A percentile compares a stretch with the other conserved stretches of the same genome.
Evolutionary conservation across 2,888 invertebrate species (phyloP).

Genomic region (Ecliptopera silaceata): DNA sequence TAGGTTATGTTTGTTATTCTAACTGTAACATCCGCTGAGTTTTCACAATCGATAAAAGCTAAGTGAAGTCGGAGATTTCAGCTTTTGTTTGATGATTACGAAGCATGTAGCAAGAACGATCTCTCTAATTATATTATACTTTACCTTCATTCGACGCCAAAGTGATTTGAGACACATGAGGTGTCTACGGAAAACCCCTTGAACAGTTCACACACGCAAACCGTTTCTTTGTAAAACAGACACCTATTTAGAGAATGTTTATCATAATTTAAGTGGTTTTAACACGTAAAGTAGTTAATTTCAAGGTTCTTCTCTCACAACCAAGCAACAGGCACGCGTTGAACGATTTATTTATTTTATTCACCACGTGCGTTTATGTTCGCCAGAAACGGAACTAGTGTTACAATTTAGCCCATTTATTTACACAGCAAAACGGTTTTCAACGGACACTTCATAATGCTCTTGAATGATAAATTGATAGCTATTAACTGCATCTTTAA

Average conservation of each 20-base stretch:
- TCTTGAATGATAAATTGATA: constrained; percentile 25
- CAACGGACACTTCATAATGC: constrained; percentile 34
- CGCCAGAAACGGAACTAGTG: constrained; percentile 52
- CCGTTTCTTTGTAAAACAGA: constrained; percentile 38
- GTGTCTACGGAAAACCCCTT: constrained; percentile 24
- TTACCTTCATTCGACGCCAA: constrained; percentile 23
- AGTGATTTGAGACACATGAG: constrained; percentile 17
- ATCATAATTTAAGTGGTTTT: constrained; percentile 55
- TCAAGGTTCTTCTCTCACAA: constrained; percentile 52
- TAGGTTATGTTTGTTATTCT: constrained; percentile 34
- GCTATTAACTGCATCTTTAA: neutral
- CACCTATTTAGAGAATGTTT: constrained; percentile 49
- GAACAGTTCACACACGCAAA: constrained; percentile 21
- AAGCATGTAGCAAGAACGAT: neutral
- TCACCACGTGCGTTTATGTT: constrained; percentile 60
- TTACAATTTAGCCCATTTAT: constrained; percentile 48
- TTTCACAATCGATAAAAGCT: constrained; percentile 15
- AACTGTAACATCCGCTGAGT: constrained; percentile 19
- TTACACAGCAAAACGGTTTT: constrained; percentile 39
- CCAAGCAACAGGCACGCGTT: constrained; percentile 55
- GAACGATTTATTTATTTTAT: constrained; percentile 72
- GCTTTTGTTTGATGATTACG: constrained; percentile 6
- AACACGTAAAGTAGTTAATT: constrained; percentile 49
- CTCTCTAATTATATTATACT: constrained; percentile 14
- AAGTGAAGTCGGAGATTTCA: constrained; percentile 1